Evolutionary conservation across 2,113 vertebrate species (phyloP), one percentile per base, ranked within the genome.

Genomic region (Campylomormyrus numenius): DNA sequence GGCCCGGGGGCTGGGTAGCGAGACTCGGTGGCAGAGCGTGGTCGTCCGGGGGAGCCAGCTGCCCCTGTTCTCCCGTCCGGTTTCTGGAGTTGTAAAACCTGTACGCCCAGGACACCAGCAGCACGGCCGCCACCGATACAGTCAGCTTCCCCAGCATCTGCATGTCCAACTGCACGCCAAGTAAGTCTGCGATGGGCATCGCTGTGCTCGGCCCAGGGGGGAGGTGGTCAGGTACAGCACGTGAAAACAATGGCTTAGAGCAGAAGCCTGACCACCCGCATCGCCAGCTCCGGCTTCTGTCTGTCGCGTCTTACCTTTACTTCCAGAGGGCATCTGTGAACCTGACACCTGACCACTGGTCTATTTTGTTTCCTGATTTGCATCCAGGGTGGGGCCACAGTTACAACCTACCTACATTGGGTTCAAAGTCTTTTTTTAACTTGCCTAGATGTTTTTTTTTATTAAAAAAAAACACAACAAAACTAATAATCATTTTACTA

Each of bases 141-240:
- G 96, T 94, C 92, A 98, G 93, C 93, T 96, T 97, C 91, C 97
- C 93, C 0, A 95, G 92, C 87, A 98, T 96, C 95, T 95, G 96
- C 97, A 98, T 98, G 94, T 98, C 97, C 89, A 95, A 95, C 77
- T 95, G 95, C 91, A 96, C 94, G 92, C 92, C 94, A 88, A 92
- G 87, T 89, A 95, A 92, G 88, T 96, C 94, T 4, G 93, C 94
- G 13, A 95, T 94, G 88, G 95, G 93, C 96, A 96, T 96, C 10
- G 92, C 91, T 91, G 0, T 89, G 31, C 90, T 90, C 46, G 66
- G 3, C 62, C 62, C 62, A 13, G 62, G 62, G 35, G 74, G 87
- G 70, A 89, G 86, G 70, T 87, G 39, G 89, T 92, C 94, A 93
- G 90, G 91, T 87, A 48, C 89, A 91, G 92, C 89, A 21, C 42